These are phyloP conservation scores for Catagonus wagneri DNA, from an alignment of 2,113 vertebrate species.

Conservation along the genomic window DNA sequence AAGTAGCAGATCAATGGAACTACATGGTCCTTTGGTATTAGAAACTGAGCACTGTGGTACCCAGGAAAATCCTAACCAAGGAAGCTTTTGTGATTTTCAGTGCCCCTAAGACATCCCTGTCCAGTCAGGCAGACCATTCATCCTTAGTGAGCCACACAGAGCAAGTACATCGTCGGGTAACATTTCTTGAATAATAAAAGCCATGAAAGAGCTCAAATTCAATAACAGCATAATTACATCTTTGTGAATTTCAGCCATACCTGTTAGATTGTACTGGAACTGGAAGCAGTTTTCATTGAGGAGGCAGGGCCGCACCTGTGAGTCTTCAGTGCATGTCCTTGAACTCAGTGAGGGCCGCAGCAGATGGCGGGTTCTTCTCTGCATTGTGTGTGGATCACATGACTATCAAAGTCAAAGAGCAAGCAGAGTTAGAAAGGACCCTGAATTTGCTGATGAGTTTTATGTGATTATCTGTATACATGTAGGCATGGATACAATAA, in stretches of 20 bases:
- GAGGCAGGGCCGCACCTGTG: constrained; percentile 92
- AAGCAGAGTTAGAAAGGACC: not conserved
- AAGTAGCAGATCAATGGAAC: not conserved
- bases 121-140: not conserved
- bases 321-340: constrained; percentile 90
- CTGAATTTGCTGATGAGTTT: not conserved
- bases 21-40: not conserved
- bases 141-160: not conserved
- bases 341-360: constrained; percentile 88
- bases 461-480: not conserved
- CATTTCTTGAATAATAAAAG: constrained; percentile 8
- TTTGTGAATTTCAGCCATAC: constrained; percentile 81
- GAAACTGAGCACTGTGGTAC: not conserved
- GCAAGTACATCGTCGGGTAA: not conserved
- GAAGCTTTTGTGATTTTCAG: not conserved
- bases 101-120: not conserved
- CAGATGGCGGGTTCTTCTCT: constrained; percentile 92
- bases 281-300: constrained; percentile 96
- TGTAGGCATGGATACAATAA: not conserved
- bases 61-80: not conserved
- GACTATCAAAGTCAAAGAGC: constrained; percentile 83
- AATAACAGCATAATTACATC: not conserved
- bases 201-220: not conserved
- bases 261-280: constrained; percentile 94
- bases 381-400: constrained; percentile 89